phyloP scores from a whole-genome alignment of 1,140 invertebrate genomes.

The Dendroctonus valens region DNA sequence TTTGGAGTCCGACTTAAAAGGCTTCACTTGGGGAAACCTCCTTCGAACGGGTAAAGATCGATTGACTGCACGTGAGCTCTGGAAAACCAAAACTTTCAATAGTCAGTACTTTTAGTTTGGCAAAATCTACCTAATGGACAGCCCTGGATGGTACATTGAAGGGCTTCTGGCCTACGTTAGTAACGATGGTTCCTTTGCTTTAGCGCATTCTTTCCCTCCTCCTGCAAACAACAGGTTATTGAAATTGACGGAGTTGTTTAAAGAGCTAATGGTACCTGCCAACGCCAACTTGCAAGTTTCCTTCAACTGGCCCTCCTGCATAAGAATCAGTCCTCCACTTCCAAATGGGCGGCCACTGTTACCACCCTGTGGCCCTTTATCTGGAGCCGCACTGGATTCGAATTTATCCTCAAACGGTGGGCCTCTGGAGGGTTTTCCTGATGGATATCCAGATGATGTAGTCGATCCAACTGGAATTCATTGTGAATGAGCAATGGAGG shows the following conservation, averaged over 20 bases:
- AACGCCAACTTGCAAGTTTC: conserved; percentile 6
- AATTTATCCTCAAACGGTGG: conserved; percentile 15
- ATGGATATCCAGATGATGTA: conserved; percentile 5
- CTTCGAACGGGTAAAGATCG: conserved; percentile 62
- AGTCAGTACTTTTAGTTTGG: background rate
- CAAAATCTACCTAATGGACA: conserved; percentile 54
- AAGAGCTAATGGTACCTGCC: background rate
- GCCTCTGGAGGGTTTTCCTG: conserved; percentile 19
- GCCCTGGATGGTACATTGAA: conserved; percentile 64
- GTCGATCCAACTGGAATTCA: background rate
- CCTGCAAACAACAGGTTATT: background rate
- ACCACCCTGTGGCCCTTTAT: conserved; percentile 37
- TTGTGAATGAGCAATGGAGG: no score
- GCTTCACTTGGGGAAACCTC: conserved; percentile 57
- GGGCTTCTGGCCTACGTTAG: conserved; percentile 60
- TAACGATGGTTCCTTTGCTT: conserved; percentile 56
- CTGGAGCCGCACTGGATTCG: conserved; percentile 19
- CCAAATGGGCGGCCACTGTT: conserved; percentile 32
- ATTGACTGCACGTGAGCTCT: conserved; percentile 70
- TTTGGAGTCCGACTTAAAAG: conserved; percentile 56
- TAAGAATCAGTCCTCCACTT: conserved; percentile 3
- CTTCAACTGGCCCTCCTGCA: background rate
- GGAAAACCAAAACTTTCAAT: conserved; percentile 4
- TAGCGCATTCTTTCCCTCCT: conserved; percentile 18
- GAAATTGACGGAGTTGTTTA: background rate